Evolutionary conservation across 2,797 vertebrate species (phyloP).

Genomic region (Phalanger gymnotis): DNA sequence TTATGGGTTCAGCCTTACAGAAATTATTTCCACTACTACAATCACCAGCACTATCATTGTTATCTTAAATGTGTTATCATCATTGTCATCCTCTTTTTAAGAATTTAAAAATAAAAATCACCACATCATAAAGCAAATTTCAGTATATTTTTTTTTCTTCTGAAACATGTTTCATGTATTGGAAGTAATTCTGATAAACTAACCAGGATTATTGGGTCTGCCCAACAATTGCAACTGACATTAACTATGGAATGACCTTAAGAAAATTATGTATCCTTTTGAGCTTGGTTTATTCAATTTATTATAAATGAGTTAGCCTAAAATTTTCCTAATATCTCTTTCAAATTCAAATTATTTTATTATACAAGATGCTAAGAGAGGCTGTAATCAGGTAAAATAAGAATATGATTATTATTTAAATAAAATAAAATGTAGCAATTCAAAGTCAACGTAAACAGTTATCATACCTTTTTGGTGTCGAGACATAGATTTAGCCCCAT

Average conservation of each 20-base stretch:
- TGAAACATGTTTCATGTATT: neutral
- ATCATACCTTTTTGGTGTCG: neutral
- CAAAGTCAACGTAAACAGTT: neutral
- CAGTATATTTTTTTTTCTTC: neutral
- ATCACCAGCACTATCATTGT: fast-evolving
- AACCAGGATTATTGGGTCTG: neutral
- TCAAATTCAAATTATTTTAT: neutral
- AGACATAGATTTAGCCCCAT: neutral
- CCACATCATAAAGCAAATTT: neutral
- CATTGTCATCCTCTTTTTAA: neutral
- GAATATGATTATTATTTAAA: neutral
- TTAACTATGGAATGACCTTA: neutral
- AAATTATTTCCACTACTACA: neutral
- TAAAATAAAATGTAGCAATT: neutral
- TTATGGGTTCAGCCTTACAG: neutral
- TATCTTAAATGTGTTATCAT: neutral
- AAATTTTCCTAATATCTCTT: neutral
- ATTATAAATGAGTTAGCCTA: neutral
- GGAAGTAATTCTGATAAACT: neutral
- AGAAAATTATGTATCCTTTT: neutral
- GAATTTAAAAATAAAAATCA: neutral
- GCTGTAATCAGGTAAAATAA: neutral
- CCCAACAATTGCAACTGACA: neutral
- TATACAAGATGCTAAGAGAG: neutral
- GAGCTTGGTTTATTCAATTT: neutral